A percentile compares a stretch with the other conserved stretches of the same genome.
phyloP scores from a whole-genome alignment of 2,113 vertebrate genomes.

The Ivindomyrus marchei region DNA sequence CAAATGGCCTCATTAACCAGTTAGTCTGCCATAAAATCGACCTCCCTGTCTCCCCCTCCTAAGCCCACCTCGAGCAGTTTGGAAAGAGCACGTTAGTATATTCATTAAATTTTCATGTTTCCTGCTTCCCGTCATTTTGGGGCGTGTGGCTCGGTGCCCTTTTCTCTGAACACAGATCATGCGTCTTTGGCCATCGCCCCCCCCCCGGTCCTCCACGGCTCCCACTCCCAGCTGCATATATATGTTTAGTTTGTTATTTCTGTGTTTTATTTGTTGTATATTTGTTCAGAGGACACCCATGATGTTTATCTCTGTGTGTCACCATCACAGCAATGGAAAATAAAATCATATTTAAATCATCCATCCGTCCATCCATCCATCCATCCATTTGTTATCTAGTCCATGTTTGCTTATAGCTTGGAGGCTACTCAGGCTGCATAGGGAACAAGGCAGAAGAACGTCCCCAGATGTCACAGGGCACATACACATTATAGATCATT shows the following conservation, averaged over 20 bases:
- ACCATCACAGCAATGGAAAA: not conserved
- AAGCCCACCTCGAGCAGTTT: not conserved
- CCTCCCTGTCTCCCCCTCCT: not conserved
- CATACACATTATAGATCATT: not conserved
- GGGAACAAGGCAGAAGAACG: not conserved
- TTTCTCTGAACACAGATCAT: not conserved
- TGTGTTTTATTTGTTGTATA: not conserved
- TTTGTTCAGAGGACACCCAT: not conserved
- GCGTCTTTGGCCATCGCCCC: not conserved
- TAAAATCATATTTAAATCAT: not conserved
- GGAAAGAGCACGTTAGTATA: not conserved
- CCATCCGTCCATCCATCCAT: not conserved
- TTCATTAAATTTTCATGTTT: slow-evolving; percentile 3
- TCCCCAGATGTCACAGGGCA: not conserved
- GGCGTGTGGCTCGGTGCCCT: not conserved
- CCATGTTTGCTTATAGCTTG: not conserved
- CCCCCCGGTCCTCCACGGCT: not conserved
- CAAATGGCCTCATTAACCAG: not conserved
- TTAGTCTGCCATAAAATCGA: not conserved
- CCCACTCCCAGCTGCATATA: not conserved
- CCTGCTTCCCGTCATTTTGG: not conserved
- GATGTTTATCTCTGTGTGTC: not conserved
- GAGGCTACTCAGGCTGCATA: not conserved
- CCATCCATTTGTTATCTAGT: not conserved
- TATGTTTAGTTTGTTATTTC: not conserved